Percentiles rank a stretch among this genome's conserved stretches.
These are phyloP conservation scores for Alviniconcha strummeri DNA, from an alignment of 2,888 invertebrate genomes.

Conservation along the genomic window DNA sequence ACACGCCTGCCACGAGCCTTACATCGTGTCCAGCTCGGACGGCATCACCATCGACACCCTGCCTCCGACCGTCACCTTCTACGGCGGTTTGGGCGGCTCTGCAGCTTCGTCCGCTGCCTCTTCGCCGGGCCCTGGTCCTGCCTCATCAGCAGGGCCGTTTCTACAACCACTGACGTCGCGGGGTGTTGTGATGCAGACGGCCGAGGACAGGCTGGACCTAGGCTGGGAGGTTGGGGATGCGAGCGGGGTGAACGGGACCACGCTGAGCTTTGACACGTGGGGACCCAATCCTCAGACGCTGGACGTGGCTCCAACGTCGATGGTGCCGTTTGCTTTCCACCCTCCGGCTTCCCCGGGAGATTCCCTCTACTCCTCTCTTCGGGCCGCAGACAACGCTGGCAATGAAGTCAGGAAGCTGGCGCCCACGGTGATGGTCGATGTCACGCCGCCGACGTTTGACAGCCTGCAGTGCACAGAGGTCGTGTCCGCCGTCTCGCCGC, in stretches of 20 bases:
- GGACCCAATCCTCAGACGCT: neutral
- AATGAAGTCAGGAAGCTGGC: neutral
- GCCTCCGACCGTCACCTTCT: slow-evolving; percentile 37
- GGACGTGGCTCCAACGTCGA: neutral
- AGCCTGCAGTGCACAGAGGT: neutral
- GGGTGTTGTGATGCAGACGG: slow-evolving; percentile 6
- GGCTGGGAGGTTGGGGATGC: neutral
- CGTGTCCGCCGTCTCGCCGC: neutral
- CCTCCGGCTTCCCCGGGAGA: slow-evolving; percentile 37
- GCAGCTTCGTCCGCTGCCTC: neutral
- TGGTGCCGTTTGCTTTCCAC: neutral
- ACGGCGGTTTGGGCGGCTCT: neutral
- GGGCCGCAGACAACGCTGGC: slow-evolving; percentile 17
- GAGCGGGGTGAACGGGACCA: neutral
- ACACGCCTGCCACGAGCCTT: slow-evolving; percentile 48
- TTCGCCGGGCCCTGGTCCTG: too few relatives aligned
- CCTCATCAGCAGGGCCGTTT: too few relatives aligned
- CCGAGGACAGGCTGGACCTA: neutral
- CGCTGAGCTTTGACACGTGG: neutral
- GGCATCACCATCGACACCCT: slow-evolving; percentile 50
- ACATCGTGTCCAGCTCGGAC: slow-evolving; percentile 54
- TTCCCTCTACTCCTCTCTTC: slow-evolving; percentile 44
- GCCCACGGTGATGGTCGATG: neutral
- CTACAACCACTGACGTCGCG: neutral
- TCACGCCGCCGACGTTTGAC: neutral